Percentiles rank a stretch among this genome's conserved stretches.
phyloP scores from a whole-genome alignment of 1,140 invertebrate species.

The Neotoxoptera formosana region DNA sequence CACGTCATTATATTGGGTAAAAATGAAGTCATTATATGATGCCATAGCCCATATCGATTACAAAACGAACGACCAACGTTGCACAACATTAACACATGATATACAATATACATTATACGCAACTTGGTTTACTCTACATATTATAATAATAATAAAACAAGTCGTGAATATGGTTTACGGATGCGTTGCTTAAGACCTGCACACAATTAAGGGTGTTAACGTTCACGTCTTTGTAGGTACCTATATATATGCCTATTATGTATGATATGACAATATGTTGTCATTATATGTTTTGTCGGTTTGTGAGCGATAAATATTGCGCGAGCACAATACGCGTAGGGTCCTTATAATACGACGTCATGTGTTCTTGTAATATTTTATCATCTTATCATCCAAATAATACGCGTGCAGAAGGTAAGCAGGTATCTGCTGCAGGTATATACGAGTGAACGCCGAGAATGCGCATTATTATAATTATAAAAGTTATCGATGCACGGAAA shows the following conservation, averaged over 20 bases:
- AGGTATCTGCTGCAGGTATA: not conserved
- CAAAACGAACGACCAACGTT: not conserved
- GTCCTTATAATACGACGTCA: not conserved
- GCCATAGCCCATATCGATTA: not conserved
- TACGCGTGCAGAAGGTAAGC: no score
- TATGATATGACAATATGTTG: not conserved
- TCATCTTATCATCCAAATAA: not conserved
- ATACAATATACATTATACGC: no score
- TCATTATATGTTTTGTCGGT: not conserved
- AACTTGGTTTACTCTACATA: not conserved
- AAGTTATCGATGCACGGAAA: slow-evolving; percentile 29
- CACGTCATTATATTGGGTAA: not conserved
- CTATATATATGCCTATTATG: not conserved
- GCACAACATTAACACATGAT: not conserved
- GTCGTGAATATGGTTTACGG: not conserved
- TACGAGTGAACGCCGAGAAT: not conserved
- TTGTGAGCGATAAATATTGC: slow-evolving; percentile 25
- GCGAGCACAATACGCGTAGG: not conserved
- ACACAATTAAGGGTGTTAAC: slow-evolving; percentile 7
- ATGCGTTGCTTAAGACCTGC: not conserved
- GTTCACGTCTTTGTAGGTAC: not conserved
- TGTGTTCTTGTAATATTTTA: slow-evolving; percentile 21
- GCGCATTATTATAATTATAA: not conserved
- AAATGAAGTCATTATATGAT: not conserved
- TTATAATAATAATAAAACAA: not conserved